These are phyloP conservation scores for Troilus luridus DNA, from an alignment of 2,888 invertebrate genomes.

Conservation along the genomic window DNA sequence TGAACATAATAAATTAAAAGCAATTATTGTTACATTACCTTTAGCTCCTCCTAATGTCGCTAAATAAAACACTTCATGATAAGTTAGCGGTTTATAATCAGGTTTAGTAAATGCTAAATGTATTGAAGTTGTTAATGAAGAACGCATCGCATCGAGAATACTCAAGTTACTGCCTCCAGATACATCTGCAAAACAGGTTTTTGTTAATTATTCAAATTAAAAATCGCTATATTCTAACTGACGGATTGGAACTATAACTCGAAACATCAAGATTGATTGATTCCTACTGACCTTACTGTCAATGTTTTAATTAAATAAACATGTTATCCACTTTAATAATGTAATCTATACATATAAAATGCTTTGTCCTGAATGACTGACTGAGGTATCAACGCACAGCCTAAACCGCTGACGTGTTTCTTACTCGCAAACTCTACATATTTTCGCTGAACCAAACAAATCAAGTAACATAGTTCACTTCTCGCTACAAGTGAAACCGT, in stretches of 20 bases:
- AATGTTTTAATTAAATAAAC: no score
- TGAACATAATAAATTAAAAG: background rate
- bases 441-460: no score
- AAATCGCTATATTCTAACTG: background rate
- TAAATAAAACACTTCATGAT: slow-evolving; percentile 84
- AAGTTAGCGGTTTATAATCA: slow-evolving; percentile 74
- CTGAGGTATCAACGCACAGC: no score
- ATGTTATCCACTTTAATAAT: no score
- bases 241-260: background rate
- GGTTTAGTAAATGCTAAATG: slow-evolving; percentile 73
- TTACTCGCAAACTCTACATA: no score
- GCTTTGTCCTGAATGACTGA: no score
- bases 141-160: slow-evolving; percentile 82
- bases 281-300: no score
- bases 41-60: slow-evolving; percentile 90
- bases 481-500: no score
- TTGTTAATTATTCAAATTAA: background rate
- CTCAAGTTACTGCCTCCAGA: slow-evolving; percentile 85
- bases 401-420: no score
- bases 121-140: slow-evolving; percentile 81
- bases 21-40: slow-evolving; percentile 71
- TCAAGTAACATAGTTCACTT: no score
- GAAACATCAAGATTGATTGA: no score
- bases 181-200: slow-evolving; percentile 76
- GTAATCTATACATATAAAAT: no score